These are phyloP conservation scores for Scarus forsteni DNA, from an alignment of 2,797 vertebrate genomes.

Conservation along the genomic window DNA sequence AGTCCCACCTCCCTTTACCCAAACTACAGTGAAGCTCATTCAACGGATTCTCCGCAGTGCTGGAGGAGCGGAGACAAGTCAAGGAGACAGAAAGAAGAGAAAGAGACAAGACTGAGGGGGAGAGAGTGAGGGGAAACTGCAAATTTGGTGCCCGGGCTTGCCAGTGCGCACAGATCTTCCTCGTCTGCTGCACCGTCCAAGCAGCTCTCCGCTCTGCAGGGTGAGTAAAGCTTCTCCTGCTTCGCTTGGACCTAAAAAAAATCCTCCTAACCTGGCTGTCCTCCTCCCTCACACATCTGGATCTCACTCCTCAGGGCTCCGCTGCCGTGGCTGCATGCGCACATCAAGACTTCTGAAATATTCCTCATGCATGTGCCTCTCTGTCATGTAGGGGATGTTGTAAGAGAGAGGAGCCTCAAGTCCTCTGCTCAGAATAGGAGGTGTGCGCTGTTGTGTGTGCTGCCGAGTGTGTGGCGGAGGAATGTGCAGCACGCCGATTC, in stretches of 20 bases:
- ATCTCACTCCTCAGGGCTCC: slow-evolving; percentile 25
- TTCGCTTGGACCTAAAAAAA: slow-evolving; percentile 2
- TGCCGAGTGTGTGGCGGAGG: slow-evolving; percentile 27
- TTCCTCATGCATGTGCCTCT: slow-evolving; percentile 18
- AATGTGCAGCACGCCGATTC: slow-evolving; percentile 31
- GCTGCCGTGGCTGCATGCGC: slow-evolving; percentile 20
- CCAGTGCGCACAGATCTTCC: slow-evolving; percentile 62
- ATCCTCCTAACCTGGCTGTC: not conserved
- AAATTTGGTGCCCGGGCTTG: slow-evolving; percentile 67
- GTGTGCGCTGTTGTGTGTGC: slow-evolving; percentile 18
- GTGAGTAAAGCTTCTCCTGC: slow-evolving; percentile 69
- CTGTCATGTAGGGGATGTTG: slow-evolving; percentile 3
- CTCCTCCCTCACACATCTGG: not conserved
- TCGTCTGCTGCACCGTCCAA: slow-evolving; percentile 58
- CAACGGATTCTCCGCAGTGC: slow-evolving; percentile 83
- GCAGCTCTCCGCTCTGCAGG: slow-evolving; percentile 67
- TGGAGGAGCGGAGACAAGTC: slow-evolving; percentile 71
- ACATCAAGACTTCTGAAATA: slow-evolving; percentile 36
- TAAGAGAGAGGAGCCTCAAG: slow-evolving; percentile 28
- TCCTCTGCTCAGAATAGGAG: slow-evolving; percentile 9
- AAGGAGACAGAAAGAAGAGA: slow-evolving; percentile 47
- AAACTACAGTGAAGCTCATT: slow-evolving; percentile 76
- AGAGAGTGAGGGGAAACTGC: slow-evolving; percentile 52
- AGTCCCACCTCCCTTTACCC: slow-evolving; percentile 65
- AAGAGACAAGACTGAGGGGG: slow-evolving; percentile 19